Evolutionary conservation across 1,140 invertebrate species (phyloP).

Genomic region (Eulimnadia texana): DNA sequence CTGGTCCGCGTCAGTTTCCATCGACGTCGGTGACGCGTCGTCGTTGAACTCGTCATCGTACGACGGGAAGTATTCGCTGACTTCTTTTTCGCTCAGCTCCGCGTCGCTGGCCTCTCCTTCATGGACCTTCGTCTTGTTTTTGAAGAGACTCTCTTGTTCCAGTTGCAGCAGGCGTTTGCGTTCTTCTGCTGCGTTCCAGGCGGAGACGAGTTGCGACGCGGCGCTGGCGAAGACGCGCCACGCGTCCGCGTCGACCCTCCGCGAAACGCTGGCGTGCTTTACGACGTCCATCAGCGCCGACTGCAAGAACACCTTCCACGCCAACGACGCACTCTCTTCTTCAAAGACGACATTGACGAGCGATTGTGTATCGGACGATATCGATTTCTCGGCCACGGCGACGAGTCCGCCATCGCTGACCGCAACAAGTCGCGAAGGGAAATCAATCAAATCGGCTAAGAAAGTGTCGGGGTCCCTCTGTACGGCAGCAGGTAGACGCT

Average conservation of each 20-base stretch:
- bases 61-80: slow-evolving; percentile 14
- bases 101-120: slow-evolving; percentile 10
- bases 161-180: slow-evolving; percentile 46
- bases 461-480: slow-evolving; percentile 17
- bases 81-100: slow-evolving; percentile 5
- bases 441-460: slow-evolving; percentile 1
- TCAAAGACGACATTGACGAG: slow-evolving; percentile 16
- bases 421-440: background rate
- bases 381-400: background rate
- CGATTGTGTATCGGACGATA: background rate
- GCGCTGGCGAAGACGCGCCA: slow-evolving; percentile 35
- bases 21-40: background rate
- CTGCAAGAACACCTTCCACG: slow-evolving; percentile 1
- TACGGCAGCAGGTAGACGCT: slow-evolving; percentile 22
- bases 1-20: slow-evolving; percentile 50
- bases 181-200: slow-evolving; percentile 61
- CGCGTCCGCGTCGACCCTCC: slow-evolving; percentile 30
- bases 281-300: slow-evolving; percentile 20
- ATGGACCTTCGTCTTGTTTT: slow-evolving; percentile 28
- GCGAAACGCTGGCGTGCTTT: slow-evolving; percentile 25
- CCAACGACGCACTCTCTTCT: background rate
- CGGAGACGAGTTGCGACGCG: slow-evolving; percentile 41
- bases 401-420: background rate
- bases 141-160: slow-evolving; percentile 63
- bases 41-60: slow-evolving; percentile 12